These are phyloP conservation scores for Electrophaes corylata DNA, from an alignment of 2,888 invertebrate species.

Conservation along the genomic window DNA sequence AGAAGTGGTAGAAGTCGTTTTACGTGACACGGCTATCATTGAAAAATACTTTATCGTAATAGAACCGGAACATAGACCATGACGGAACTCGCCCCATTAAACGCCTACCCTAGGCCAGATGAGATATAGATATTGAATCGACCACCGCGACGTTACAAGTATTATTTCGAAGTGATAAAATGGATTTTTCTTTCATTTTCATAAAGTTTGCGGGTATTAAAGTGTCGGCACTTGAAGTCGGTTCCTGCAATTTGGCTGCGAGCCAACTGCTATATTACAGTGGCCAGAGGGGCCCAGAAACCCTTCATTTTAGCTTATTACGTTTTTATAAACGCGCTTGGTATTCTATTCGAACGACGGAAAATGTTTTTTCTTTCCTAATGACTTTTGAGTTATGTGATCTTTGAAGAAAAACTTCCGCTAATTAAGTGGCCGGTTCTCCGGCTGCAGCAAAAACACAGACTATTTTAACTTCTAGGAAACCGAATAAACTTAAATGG, in stretches of 20 bases:
- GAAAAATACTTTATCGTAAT: background rate
- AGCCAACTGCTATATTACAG: conserved; percentile 62
- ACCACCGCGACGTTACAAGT: conserved; percentile 20
- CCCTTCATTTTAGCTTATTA: conserved; percentile 63
- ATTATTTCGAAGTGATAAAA: conserved; percentile 30
- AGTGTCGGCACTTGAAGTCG: conserved; percentile 60
- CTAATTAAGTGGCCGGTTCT: conserved; percentile 19
- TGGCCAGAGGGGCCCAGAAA: conserved; percentile 43
- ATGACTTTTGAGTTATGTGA: conserved; percentile 26
- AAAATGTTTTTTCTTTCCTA: conserved; percentile 27
- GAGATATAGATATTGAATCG: conserved; percentile 23
- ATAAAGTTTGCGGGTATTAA: conserved; percentile 69
- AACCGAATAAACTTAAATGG: background rate
- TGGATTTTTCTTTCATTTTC: conserved; percentile 62
- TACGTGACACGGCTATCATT: background rate
- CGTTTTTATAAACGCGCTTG: conserved; percentile 58
- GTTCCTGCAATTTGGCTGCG: conserved; percentile 57
- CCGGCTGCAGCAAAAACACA: conserved; percentile 1
- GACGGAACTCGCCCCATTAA: conserved; percentile 8
- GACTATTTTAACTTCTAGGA: conserved; percentile 1
- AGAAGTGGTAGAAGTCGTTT: no score
- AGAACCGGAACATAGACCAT: conserved; percentile 9
- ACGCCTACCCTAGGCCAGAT: conserved; percentile 7
- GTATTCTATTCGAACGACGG: conserved; percentile 25
- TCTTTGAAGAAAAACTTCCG: conserved; percentile 19